These are phyloP conservation scores for Oenanthe melanoleuca DNA, from an alignment of 2,113 vertebrate genomes.

Conservation along the genomic window DNA sequence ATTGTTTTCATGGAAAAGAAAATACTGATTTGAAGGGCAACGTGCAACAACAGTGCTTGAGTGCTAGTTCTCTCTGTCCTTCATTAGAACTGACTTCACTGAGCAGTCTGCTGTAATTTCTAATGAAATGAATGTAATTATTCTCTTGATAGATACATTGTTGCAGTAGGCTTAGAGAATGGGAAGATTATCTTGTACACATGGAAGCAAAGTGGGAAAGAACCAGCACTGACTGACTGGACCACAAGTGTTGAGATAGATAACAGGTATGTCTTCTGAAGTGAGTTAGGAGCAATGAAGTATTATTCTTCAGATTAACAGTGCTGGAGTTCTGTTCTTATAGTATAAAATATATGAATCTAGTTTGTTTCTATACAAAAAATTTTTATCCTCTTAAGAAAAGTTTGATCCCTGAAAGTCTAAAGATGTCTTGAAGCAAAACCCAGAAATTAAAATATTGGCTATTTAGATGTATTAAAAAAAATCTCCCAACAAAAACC, in stretches of 20 bases:
- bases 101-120: not conserved
- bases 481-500: rapidly evolving
- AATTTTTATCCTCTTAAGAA: not conserved
- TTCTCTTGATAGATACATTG: constrained; percentile 79
- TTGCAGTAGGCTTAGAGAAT: constrained; percentile 88
- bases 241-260: constrained; percentile 76
- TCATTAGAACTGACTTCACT: not conserved
- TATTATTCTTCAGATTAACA: not conserved
- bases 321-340: not conserved
- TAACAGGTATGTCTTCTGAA: constrained; percentile 80
- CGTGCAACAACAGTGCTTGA: not conserved
- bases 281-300: not conserved
- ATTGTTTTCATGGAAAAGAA: not conserved
- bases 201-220: constrained; percentile 80
- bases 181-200: constrained; percentile 87
- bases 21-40: not conserved
- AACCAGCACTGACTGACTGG: constrained; percentile 81
- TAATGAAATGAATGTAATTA: not conserved
- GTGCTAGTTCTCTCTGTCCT: not conserved
- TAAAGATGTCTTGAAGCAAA: not conserved
- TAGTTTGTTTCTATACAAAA: not conserved
- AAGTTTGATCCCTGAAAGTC: not conserved
- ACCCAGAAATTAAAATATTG: not conserved
- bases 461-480: not conserved
- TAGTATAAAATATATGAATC: not conserved